Conservation (phyloP, 2,113 vertebrate species). For the Callionymus lyra region DNA sequence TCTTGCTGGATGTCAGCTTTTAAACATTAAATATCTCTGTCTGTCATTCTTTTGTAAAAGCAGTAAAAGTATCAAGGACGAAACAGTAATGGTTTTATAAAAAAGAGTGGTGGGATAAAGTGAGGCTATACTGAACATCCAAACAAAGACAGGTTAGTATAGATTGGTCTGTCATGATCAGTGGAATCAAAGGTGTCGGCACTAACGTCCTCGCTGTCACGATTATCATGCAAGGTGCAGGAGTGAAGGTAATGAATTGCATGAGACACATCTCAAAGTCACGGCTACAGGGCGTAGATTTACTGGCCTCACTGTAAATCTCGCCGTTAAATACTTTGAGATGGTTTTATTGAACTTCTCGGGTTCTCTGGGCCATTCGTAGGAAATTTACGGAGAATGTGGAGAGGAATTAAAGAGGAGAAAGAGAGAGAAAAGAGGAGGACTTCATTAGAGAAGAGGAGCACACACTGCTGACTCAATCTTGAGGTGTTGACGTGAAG, state of each 20-base stretch:
- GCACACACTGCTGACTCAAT: not conserved
- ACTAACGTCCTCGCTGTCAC: constrained; percentile 9
- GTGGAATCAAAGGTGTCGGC: constrained; percentile 2
- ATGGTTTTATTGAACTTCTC: constrained; percentile 11
- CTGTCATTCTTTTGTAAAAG: no score
- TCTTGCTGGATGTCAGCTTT: no score
- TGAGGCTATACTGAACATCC: no score
- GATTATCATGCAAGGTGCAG: constrained; percentile 15
- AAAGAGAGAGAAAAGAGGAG: constrained; percentile 1
- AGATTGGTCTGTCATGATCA: no score
- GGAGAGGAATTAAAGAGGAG: constrained; percentile 25
- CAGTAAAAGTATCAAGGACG: no score
- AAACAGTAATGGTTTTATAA: no score
- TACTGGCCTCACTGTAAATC: constrained; percentile 14
- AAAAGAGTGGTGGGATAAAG: no score
- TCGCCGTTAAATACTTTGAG: constrained; percentile 14
- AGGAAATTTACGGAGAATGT: constrained; percentile 1
- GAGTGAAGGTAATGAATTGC: constrained; percentile 12
- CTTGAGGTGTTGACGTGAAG: no score
- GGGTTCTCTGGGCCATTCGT: constrained; percentile 7
- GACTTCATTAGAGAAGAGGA: not conserved
- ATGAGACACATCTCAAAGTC: constrained; percentile 6
- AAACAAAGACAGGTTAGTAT: no score
- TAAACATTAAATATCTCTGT: no score
- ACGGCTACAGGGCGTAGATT: constrained; percentile 9